Base-by-base conservation (phyloP, 1,140 invertebrate species). In the Colletes gigas region DNA sequence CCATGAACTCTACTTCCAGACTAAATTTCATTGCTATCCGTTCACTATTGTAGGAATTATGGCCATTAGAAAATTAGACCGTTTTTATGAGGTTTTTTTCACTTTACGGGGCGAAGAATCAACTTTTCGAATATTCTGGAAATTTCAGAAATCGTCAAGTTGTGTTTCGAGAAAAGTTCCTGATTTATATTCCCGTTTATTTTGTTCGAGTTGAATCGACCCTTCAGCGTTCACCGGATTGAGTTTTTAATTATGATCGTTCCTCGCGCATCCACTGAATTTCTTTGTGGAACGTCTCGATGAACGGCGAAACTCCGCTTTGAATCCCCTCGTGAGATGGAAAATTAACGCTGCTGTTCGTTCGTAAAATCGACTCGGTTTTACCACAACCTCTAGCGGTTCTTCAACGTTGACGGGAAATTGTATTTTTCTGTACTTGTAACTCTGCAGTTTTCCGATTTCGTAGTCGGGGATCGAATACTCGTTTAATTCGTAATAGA, bases 141-240 rank as follows among this genome's bases (percentile, higher is more conserved):
- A n/a, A n/a, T n/a, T n/a, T n/a, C n/a, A n/a, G n/a, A n/a, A n/a
- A n/a, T n/a, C n/a, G n/a, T n/a, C n/a, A n/a, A n/a, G n/a, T n/a
- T n/a, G n/a, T n/a, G n/a, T n/a, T 47, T 47, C 44, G 44, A 8
- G 4, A 47, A 4, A 8, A 47, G 44, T 71, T 19, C 66, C 67
- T 63, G 70, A 71, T 71, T 63, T 44, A 30, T 63, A 78, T 62
- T 44, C n/a, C 10, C 17, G 47, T n/a, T 62, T 71, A 44, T 54
- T 44, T 71, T 41, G 67, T 52, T 17, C 6, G 41, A 1, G 41
- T 1, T 30, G 19, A 59, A 39, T 44, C 21, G 19, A 74, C 6
- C 55, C 39, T 73, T 62, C 44, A 17, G 3, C 17, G 12, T 4
- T 65, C 30, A 44, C 17, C 47, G 72, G 41, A 41, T n/a, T 44